phyloP scores from a whole-genome alignment of 2,888 invertebrate species.

The Pandemis corylana region DNA sequence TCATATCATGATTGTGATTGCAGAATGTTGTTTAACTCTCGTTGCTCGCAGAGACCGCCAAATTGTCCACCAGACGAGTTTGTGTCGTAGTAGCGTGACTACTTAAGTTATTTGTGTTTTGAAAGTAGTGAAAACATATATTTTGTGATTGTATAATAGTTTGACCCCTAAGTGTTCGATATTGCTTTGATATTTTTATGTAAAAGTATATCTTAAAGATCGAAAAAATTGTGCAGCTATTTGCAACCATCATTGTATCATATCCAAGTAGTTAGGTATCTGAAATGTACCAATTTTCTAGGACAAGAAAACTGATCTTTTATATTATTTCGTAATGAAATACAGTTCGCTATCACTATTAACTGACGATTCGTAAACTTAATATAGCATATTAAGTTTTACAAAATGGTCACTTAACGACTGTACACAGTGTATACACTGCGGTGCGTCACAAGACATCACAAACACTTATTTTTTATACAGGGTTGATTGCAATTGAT shows the following conservation, averaged over 20 bases:
- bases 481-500: slow-evolving; percentile 4
- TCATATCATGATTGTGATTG: slow-evolving; percentile 10
- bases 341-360: neutral
- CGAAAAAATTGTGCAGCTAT: slow-evolving; percentile 17
- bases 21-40: too few species aligned
- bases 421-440: neutral
- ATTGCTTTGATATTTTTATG: slow-evolving; percentile 27
- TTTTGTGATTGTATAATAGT: slow-evolving; percentile 28
- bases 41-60: neutral
- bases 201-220: neutral
- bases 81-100: neutral
- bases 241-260: slow-evolving; percentile 5
- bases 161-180: slow-evolving; percentile 13
- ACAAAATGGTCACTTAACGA: neutral
- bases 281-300: slow-evolving; percentile 16
- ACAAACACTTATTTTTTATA: neutral
- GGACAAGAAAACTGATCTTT: neutral
- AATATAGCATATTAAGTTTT: too few species aligned
- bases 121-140: neutral
- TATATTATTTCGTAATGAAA: neutral
- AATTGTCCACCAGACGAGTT: neutral
- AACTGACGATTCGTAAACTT: neutral
- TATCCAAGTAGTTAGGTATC: slow-evolving; percentile 22
- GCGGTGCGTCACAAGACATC: slow-evolving; percentile 4
- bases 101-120: neutral